Percentiles rank a stretch among this genome's conserved stretches.
These are phyloP conservation scores for Sycon ciliatum DNA, from an alignment of 37 sponge, comb jelly and placozoan genomes.

Conservation along the genomic window DNA sequence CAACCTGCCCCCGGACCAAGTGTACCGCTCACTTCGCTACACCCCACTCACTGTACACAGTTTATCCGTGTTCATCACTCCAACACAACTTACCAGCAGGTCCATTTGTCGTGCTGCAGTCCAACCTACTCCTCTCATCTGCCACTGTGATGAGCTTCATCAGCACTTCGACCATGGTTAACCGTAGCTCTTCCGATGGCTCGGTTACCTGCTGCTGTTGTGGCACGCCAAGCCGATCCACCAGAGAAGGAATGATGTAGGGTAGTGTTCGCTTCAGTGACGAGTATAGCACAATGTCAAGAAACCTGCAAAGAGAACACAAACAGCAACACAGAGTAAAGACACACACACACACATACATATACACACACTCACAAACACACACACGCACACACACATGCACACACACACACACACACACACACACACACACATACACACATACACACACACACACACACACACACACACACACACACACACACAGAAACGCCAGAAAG, in stretches of 20 bases:
- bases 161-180: slow-evolving; percentile 31
- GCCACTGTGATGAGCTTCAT: slow-evolving; percentile 40
- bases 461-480: too few relatives aligned
- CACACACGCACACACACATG: neutral
- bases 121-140: neutral
- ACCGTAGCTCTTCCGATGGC: slow-evolving; percentile 83
- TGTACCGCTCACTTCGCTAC: too few relatives aligned
- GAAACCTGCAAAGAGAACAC: neutral
- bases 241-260: slow-evolving; percentile 56
- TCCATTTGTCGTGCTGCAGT: too few relatives aligned
- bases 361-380: neutral
- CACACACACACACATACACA: slow-evolving; percentile 3
- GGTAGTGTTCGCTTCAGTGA: slow-evolving; percentile 25
- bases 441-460: neutral
- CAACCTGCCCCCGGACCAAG: too few relatives aligned
- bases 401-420: slow-evolving; percentile 1
- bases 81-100: too few relatives aligned
- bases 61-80: too few relatives aligned
- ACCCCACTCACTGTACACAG: too few relatives aligned
- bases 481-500: too few relatives aligned
- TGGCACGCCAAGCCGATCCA: slow-evolving; percentile 41
- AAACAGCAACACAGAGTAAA: too few relatives aligned
- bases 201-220: slow-evolving; percentile 73
- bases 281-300: neutral
- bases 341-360: too few relatives aligned